Conservation (phyloP, 1,140 invertebrate genomes). For the Aphaenogaster floridana region DNA sequence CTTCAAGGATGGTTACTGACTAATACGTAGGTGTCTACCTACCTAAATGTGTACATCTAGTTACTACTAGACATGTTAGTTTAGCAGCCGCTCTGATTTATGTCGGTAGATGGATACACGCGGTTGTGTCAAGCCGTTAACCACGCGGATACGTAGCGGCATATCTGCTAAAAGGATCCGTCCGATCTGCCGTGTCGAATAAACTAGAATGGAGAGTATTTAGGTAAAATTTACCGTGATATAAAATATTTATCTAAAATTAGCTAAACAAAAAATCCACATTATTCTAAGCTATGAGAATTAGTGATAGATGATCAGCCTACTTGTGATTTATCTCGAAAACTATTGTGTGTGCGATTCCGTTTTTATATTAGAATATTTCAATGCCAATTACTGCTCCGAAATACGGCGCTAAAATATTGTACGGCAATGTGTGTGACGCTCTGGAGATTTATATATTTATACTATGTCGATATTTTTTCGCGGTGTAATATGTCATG, state of each 20-base stretch:
- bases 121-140: conserved; percentile 49
- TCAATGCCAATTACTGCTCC: not conserved
- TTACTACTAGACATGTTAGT: conserved; percentile 32
- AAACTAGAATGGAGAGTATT: not conserved
- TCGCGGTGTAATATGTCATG: not conserved
- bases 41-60: conserved; percentile 45
- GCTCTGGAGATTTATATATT: not conserved
- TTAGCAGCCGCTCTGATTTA: conserved; percentile 33
- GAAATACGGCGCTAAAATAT: not conserved
- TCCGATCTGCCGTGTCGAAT: conserved; percentile 13
- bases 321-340: not conserved
- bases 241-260: conserved; percentile 2
- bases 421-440: not conserved
- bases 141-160: not conserved
- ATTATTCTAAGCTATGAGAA: not conserved
- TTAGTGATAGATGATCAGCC: not conserved
- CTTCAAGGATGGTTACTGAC: conserved; percentile 34
- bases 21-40: not conserved
- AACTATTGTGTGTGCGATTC: not conserved
- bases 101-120: conserved; percentile 14
- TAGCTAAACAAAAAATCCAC: not conserved
- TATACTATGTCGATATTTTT: not conserved
- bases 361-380: not conserved
- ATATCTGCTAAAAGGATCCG: conserved; percentile 15
- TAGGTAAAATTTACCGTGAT: not conserved